Conservation (phyloP, 2,113 vertebrate species). For the Isurus oxyrinchus region DNA sequence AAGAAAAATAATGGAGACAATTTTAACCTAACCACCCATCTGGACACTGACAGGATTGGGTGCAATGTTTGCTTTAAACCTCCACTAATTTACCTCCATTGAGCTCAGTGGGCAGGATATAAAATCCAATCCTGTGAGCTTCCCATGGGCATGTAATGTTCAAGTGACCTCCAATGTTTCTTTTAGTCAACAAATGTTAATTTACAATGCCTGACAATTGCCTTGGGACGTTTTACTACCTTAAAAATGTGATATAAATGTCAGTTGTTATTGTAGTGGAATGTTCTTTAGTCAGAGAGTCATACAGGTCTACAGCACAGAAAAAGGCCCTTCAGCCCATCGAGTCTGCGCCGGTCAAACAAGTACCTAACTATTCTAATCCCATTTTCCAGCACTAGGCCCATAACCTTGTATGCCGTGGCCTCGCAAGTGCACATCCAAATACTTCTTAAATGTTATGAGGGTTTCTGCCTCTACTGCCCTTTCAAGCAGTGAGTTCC, state of each 20-base stretch:
- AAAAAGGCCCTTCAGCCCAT: too few relatives aligned
- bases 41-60: not conserved
- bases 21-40: not conserved
- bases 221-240: not conserved
- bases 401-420: too few relatives aligned
- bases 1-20: not conserved
- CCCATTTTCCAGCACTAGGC: too few relatives aligned
- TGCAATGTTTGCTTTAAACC: not conserved
- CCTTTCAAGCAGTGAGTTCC: too few relatives aligned
- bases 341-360: too few relatives aligned
- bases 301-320: too few relatives aligned
- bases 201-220: not conserved
- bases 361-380: too few relatives aligned
- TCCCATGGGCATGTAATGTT: not conserved
- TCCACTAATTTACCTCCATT: not conserved
- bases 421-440: too few relatives aligned
- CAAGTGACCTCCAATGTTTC: not conserved
- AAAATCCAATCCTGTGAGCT: not conserved
- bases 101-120: not conserved
- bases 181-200: not conserved
- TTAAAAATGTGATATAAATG: not conserved
- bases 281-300: not conserved
- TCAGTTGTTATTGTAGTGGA: not conserved
- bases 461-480: too few relatives aligned
- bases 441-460: too few relatives aligned